Evolutionary conservation across 2,113 vertebrate species (phyloP).

Genomic region (Dipodomys ordii): DNA sequence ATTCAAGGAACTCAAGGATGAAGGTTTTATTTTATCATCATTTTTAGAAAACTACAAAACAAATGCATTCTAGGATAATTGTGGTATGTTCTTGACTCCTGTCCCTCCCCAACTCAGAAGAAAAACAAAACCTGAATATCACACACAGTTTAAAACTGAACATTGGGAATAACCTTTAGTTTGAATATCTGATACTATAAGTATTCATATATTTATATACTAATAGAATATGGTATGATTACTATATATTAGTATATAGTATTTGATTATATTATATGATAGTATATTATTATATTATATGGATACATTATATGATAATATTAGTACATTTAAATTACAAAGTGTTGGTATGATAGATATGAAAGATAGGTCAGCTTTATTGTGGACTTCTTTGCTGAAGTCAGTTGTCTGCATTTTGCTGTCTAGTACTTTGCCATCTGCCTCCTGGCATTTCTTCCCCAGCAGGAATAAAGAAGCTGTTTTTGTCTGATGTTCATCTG

Average conservation of each 20-base stretch:
- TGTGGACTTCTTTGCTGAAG: not conserved
- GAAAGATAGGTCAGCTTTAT: not conserved
- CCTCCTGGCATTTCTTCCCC: not conserved
- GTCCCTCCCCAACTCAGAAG: not conserved
- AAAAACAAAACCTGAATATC: slow-evolving; percentile 10
- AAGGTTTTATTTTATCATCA: not conserved
- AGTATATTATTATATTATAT: too few species aligned
- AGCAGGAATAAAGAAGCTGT: not conserved
- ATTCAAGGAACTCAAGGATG: not conserved
- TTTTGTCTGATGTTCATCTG: not conserved
- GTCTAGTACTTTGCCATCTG: not conserved
- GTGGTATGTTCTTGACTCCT: not conserved
- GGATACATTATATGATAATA: not conserved
- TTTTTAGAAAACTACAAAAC: not conserved
- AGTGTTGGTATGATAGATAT: not conserved
- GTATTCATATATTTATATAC: too few species aligned
- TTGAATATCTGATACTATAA: too few species aligned
- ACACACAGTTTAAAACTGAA: not conserved
- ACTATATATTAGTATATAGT: too few species aligned
- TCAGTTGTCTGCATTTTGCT: not conserved
- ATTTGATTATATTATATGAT: not conserved
- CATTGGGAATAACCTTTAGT: too few species aligned
- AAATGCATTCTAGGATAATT: not conserved
- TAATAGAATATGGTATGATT: too few species aligned
- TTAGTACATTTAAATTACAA: not conserved